phyloP scores from a whole-genome alignment of 1,140 invertebrate genomes.

The Protaetia brevitarsis region DNA sequence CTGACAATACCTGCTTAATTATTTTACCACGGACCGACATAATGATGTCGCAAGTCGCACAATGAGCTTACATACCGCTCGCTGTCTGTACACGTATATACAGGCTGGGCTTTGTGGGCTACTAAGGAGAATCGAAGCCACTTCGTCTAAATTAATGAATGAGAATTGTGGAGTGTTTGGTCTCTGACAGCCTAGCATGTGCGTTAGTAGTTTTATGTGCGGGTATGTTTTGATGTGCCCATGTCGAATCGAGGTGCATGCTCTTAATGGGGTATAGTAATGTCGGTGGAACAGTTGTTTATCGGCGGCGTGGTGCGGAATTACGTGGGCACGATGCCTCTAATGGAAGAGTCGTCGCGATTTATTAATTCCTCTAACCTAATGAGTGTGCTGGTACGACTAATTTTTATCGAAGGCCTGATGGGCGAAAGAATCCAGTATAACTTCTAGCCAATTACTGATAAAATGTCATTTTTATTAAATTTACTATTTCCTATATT shows the following conservation, averaged over 20 bases:
- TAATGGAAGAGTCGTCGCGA: constrained; percentile 15
- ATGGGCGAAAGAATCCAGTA: too few relatives aligned
- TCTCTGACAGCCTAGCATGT: constrained; percentile 7
- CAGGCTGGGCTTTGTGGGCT: constrained; percentile 14
- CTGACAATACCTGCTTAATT: constrained; percentile 44
- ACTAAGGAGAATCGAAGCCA: neutral
- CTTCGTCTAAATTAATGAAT: constrained; percentile 38
- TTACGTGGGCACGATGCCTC: constrained; percentile 27
- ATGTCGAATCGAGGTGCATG: constrained; percentile 36
- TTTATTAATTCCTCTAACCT: neutral
- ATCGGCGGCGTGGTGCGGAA: constrained; percentile 41
- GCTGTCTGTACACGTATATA: neutral
- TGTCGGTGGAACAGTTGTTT: constrained; percentile 39
- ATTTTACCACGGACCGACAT: constrained; percentile 44
- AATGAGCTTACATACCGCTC: neutral
- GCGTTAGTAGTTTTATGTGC: neutral
- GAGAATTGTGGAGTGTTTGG: constrained; percentile 21
- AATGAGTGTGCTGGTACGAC: too few relatives aligned
- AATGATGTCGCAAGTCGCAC: constrained; percentile 37
- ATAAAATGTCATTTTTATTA: too few relatives aligned
- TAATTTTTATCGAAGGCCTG: too few relatives aligned
- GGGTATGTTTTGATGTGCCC: neutral
- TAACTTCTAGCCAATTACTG: too few relatives aligned
- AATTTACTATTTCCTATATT: too few relatives aligned
- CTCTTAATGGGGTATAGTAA: constrained; percentile 39